A percentile compares a stretch with the other conserved stretches of the same genome.
Conservation (phyloP, 1,140 invertebrate genomes). For the Ceratina calcarata region DNA sequence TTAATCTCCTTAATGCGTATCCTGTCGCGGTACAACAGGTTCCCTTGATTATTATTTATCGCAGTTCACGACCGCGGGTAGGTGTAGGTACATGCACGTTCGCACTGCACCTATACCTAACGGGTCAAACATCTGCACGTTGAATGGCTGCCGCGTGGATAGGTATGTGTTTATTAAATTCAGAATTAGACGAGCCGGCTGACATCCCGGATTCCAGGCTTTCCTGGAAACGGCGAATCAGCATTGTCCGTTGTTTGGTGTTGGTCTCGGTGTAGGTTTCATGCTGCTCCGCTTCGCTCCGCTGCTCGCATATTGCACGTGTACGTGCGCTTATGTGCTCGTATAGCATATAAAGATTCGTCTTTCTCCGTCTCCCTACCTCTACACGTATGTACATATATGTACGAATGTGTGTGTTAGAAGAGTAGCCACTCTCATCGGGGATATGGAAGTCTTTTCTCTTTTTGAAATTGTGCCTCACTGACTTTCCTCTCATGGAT, state of each 20-base stretch:
- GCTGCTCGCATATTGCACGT: constrained; percentile 40
- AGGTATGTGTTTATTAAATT: constrained; percentile 67
- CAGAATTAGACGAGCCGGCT: constrained; percentile 59
- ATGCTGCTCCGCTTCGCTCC: not conserved
- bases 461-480: too few relatives aligned
- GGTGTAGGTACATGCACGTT: too few relatives aligned
- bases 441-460: too few relatives aligned
- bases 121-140: constrained; percentile 48
- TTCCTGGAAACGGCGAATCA: constrained; percentile 55
- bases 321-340: constrained; percentile 44
- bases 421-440: too few relatives aligned
- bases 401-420: too few relatives aligned
- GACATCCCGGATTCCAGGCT: constrained; percentile 57
- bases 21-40: not conserved
- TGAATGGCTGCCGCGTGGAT: constrained; percentile 23
- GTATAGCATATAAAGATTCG: not conserved
- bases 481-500: too few relatives aligned
- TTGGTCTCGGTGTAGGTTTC: not conserved
- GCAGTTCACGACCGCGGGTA: not conserved
- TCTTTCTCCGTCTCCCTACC: not conserved
- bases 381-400: too few relatives aligned
- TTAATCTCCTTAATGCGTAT: constrained; percentile 21
- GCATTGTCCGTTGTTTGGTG: constrained; percentile 39
- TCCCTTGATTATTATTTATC: constrained; percentile 23
- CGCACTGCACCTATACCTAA: not conserved